These are phyloP conservation scores for Magallana angulata DNA, from an alignment of 1,140 invertebrate genomes.

Conservation along the genomic window DNA sequence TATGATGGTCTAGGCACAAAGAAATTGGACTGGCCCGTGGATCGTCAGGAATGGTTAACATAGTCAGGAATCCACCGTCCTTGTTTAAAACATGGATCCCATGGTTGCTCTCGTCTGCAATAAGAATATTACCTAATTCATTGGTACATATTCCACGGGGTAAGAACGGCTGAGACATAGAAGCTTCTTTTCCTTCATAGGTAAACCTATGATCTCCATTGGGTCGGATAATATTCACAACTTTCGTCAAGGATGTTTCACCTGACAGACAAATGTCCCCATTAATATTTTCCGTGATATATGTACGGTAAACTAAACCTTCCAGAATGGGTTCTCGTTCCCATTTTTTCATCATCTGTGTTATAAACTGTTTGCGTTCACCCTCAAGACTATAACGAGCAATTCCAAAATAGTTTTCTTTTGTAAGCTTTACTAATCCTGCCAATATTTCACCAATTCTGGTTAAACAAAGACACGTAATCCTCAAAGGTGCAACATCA, in stretches of 20 bases:
- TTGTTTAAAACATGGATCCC: not conserved
- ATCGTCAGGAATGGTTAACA: not conserved
- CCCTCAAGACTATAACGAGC: not conserved
- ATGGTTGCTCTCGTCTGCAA: not conserved
- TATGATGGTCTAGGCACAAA: not conserved
- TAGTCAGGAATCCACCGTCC: not conserved
- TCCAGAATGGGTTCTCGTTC: not conserved
- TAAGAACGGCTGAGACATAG: not conserved
- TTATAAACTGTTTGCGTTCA: not conserved
- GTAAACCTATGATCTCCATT: not conserved
- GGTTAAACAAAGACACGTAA: not conserved
- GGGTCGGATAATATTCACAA: not conserved
- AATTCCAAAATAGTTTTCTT: not conserved
- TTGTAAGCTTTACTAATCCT: not conserved
- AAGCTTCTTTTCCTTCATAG: not conserved
- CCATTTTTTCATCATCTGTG: not conserved
- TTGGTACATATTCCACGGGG: not conserved
- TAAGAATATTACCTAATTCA: not conserved
- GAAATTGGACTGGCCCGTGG: not conserved
- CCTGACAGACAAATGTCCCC: not conserved
- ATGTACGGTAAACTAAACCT: not conserved
- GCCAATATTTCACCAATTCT: conserved; percentile 4
- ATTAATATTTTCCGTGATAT: not conserved
- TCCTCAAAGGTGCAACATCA: not conserved
- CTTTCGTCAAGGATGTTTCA: not conserved